A percentile compares a stretch with the other conserved stretches of the same genome.
Conservation (phyloP, 1,140 invertebrate genomes). For the Teleogryllus occipitalis region DNA sequence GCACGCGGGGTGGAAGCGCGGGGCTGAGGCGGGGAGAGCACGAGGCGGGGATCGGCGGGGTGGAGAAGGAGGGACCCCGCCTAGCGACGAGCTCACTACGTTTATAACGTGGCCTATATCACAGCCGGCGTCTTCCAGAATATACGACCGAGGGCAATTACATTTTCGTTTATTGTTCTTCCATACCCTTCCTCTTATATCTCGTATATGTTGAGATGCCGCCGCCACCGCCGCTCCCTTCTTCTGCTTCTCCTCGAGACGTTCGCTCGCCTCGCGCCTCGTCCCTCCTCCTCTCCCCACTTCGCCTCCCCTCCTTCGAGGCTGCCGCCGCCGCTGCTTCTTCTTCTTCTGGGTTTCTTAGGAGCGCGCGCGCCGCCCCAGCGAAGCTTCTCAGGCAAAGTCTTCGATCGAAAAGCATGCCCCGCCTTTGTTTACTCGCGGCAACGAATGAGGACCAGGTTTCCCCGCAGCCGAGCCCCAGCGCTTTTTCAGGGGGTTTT, state of each 20-base stretch:
- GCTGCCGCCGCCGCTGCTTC: not conserved
- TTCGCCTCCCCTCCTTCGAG: not conserved
- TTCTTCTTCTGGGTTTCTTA: no score
- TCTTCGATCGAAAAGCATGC: no score
- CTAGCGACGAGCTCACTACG: not conserved
- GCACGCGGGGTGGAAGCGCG: no score
- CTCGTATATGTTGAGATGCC: not conserved
- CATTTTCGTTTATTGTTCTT: slow-evolving; percentile 5
- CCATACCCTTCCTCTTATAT: slow-evolving; percentile 4
- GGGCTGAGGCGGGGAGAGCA: not conserved
- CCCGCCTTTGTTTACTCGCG: no score
- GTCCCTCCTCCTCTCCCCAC: not conserved
- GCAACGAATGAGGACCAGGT: no score
- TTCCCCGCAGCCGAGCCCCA: no score
- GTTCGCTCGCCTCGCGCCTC: no score
- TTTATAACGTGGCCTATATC: slow-evolving; percentile 4
- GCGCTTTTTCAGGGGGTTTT: no score
- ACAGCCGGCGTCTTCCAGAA: slow-evolving; percentile 2
- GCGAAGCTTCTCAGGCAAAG: no score
- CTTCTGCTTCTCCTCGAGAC: not conserved
- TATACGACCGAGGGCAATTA: slow-evolving; percentile 3
- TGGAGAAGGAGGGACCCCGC: not conserved
- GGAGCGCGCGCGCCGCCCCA: no score
- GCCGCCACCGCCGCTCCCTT: not conserved
- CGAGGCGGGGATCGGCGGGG: not conserved